Evolutionary conservation across 2,113 vertebrate genomes (phyloP).

Genomic region (Phyllostomus hastatus): DNA sequence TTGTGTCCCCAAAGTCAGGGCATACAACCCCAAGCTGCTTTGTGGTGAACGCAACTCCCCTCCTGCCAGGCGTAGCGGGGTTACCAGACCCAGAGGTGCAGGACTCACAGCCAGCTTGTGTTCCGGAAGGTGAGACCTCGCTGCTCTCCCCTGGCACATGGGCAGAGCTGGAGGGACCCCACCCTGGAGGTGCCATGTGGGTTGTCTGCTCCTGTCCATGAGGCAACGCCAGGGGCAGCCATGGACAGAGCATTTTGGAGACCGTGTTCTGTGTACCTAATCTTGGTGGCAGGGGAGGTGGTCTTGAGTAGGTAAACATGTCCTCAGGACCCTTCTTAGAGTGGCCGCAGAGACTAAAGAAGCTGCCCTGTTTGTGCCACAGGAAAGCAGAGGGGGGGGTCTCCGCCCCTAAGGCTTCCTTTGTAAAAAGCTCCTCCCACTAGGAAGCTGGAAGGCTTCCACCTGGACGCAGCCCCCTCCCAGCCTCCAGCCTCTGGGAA

Average conservation of each 20-base stretch:
- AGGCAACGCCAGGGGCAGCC: not conserved
- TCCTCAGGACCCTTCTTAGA: not conserved
- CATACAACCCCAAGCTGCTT: not conserved
- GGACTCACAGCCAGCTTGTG: not conserved
- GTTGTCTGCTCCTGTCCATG: not conserved
- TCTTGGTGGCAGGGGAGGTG: not conserved
- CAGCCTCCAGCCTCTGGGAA: not conserved
- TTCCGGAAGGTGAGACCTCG: not conserved
- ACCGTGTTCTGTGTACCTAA: fast-evolving
- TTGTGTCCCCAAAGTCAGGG: not conserved
- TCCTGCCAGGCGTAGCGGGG: not conserved
- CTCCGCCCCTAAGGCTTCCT: not conserved
- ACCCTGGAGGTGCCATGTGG: not conserved
- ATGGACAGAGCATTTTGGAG: not conserved
- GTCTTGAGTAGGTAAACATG: not conserved
- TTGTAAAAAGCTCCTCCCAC: not conserved
- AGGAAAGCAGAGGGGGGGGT: not conserved
- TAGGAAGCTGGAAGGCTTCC: not conserved
- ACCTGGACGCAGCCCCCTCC: no score
- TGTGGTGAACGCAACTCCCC: not conserved
- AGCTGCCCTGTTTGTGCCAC: not conserved
- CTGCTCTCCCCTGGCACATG: not conserved
- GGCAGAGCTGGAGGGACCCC: fast-evolving
- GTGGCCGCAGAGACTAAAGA: not conserved
- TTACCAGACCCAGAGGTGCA: not conserved